phyloP scores from a whole-genome alignment of 1,140 invertebrate species.

The Rhopalosiphum maidis region DNA sequence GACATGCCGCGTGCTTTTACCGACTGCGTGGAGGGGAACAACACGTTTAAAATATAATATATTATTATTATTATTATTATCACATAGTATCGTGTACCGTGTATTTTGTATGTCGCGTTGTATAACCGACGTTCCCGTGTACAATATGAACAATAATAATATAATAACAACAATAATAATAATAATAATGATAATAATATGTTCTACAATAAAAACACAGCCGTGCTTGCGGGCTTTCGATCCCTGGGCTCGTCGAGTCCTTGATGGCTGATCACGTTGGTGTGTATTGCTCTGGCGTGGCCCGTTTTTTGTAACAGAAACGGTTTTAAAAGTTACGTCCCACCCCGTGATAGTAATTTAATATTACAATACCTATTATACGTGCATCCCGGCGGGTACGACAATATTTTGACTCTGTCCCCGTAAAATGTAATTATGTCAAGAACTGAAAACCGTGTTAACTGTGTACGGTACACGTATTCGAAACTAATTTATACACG shows the following conservation, averaged over 20 bases:
- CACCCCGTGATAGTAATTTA: neutral
- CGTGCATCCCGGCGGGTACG: neutral
- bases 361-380: neutral
- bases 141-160: constrained; percentile 6
- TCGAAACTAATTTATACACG: neutral
- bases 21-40: neutral
- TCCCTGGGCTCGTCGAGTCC: constrained; percentile 27
- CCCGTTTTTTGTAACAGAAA: neutral
- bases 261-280: neutral
- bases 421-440: neutral
- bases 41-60: constrained; percentile 20
- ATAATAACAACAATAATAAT: neutral
- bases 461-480: neutral
- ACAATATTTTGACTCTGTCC: neutral
- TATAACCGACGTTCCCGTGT: neutral
- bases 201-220: neutral
- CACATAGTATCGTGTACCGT: neutral
- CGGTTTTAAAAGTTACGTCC: neutral
- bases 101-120: neutral
- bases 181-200: constrained; percentile 32
- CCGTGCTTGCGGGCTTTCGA: neutral
- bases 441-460: constrained; percentile 4
- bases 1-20: constrained; percentile 40
- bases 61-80: neutral
- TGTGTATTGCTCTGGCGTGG: neutral